Base-by-base conservation (phyloP, 2,113 vertebrate species). In the Tautogolabrus adspersus region DNA sequence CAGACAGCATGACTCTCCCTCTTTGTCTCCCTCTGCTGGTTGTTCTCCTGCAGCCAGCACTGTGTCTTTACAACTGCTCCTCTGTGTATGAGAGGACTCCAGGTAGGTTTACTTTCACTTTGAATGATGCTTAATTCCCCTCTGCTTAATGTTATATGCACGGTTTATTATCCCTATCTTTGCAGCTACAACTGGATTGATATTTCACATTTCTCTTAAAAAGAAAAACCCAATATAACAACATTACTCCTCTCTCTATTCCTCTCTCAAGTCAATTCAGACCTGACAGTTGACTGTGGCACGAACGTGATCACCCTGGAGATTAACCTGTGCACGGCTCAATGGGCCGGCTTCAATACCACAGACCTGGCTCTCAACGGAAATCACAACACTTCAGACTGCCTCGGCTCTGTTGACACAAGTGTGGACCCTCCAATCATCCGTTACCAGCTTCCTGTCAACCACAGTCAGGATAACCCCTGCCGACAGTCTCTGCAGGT, bases 251-350 rank as follows among this genome's bases (percentile, higher is more conserved):
- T 8, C 47, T 67, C 5, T 10, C 63, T 34, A 22, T 16, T 42
- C 51, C 22, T 70, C 8, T 74, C 21, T 38, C 3, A 1, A 96
- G 95, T 86, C 26, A 94, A 93, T 77, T 83, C 79, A 1, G 95
- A 96, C 68, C 56, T 96, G 69, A 52, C 8, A 0, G 91, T 95
- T 8, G 71, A 84, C 26, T 96, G 95, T 64, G 94, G 94, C 13
- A n/a, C 86, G 46, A 88, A 7, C 0, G 8, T 66, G 1, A 96
- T 96, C 61, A 85, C 64, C 11, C 59, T 96, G 83, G 87, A 93
- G 77, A 83, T 96, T 72, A 95, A 95, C 87, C 66, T 93, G 57
- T 96, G 95, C 82, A 94, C 95, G 0, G 93, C 91, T 26, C 86
- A 87, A 73, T 95, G 93, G 93, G 83, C 94, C 1, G 92, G 94